Conservation (phyloP, 2,797 vertebrate species). For the Hemibagrus guttatus region DNA sequence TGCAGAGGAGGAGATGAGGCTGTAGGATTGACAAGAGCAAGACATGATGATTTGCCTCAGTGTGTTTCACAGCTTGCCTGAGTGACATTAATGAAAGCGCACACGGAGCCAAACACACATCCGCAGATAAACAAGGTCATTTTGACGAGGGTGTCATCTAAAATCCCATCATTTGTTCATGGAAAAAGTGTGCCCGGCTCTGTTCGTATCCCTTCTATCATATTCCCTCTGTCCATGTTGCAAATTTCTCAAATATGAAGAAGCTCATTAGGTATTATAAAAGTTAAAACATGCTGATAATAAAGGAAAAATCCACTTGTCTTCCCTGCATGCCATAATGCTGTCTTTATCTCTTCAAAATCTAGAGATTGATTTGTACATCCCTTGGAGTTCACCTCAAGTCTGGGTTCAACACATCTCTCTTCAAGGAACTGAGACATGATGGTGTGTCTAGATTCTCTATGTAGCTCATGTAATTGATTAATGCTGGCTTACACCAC, state of each 20-base stretch:
- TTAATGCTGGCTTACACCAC: constrained; percentile 45
- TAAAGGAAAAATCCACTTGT: background rate
- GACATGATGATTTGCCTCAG: constrained; percentile 61
- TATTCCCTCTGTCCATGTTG: background rate
- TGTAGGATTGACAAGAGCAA: constrained; percentile 57
- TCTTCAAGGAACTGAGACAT: background rate
- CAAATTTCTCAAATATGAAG: constrained; percentile 2
- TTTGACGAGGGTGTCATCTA: constrained; percentile 42
- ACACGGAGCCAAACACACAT: constrained; percentile 47
- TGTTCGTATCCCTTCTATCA: background rate
- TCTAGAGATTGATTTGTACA: constrained; percentile 10
- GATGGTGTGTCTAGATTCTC: constrained; percentile 1
- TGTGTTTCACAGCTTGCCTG: constrained; percentile 58
- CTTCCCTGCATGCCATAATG: background rate
- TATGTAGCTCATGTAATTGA: constrained; percentile 45
- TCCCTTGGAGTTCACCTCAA: background rate
- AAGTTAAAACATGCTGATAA: constrained; percentile 9
- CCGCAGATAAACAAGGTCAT: constrained; percentile 54
- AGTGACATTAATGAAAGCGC: constrained; percentile 57
- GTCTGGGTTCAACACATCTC: background rate
- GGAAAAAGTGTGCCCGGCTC: constrained; percentile 20
- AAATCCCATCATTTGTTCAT: constrained; percentile 43
- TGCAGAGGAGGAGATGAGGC: constrained; percentile 62
- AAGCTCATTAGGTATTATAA: background rate
- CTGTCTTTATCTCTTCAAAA: constrained; percentile 7